Evolutionary conservation across 2,888 invertebrate species (phyloP).

Genomic region (Agrochola litura): DNA sequence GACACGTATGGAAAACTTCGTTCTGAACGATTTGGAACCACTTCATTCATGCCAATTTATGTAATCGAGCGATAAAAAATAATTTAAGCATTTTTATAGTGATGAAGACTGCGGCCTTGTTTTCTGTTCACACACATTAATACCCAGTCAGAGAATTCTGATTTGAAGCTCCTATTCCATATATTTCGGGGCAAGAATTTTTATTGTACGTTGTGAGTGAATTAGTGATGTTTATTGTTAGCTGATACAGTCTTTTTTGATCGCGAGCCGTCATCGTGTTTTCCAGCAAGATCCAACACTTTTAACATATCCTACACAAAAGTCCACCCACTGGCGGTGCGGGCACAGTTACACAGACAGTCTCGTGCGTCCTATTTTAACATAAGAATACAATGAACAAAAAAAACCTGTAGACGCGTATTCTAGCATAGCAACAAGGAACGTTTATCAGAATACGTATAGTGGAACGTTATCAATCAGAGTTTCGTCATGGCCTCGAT

Average conservation of each 20-base stretch:
- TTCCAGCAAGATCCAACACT: constrained; percentile 40
- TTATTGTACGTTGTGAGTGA: constrained; percentile 24
- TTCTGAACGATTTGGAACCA: constrained; percentile 43
- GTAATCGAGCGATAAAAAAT: constrained; percentile 29
- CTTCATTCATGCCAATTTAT: constrained; percentile 52
- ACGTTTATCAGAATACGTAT: constrained; percentile 79
- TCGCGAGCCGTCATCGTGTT: constrained; percentile 41
- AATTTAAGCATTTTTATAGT: constrained; percentile 33
- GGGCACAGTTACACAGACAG: constrained; percentile 41
- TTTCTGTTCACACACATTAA: constrained; percentile 12
- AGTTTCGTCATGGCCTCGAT: constrained; percentile 87
- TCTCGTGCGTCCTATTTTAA: constrained; percentile 61
- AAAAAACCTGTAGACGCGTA: constrained; percentile 46
- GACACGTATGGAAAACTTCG: constrained; percentile 51
- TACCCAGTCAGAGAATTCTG: neutral
- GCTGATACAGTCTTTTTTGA: constrained; percentile 20
- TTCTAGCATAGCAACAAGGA: constrained; percentile 79
- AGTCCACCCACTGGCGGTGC: constrained; percentile 53
- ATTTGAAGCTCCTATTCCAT: constrained; percentile 16
- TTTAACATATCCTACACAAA: constrained; percentile 47
- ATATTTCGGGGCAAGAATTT: constrained; percentile 29
- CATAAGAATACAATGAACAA: constrained; percentile 57
- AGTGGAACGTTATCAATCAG: constrained; percentile 86
- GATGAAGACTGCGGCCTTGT: constrained; percentile 28
- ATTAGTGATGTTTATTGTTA: constrained; percentile 44